These are phyloP conservation scores for Heliconius hewitsoni DNA, from an alignment of 1,140 invertebrate genomes.

Conservation along the genomic window DNA sequence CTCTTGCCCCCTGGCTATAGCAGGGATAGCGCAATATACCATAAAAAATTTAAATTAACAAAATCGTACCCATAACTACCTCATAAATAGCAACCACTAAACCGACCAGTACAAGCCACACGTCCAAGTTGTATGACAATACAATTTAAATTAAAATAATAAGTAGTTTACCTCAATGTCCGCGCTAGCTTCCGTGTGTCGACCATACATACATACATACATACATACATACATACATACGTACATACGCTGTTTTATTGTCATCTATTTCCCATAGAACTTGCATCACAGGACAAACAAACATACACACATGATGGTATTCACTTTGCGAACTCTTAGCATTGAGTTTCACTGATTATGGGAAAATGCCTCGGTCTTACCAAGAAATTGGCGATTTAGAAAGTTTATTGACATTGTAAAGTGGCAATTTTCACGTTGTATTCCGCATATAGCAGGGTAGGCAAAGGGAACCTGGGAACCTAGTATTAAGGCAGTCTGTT, in stretches of 20 bases:
- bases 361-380: not conserved
- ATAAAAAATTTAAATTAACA: not conserved
- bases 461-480: not conserved
- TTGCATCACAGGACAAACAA: not conserved
- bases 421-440: not conserved
- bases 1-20: too few relatives aligned
- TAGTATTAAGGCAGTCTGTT: not conserved
- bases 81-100: not conserved
- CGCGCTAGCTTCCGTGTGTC: slow-evolving; percentile 1
- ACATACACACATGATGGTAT: not conserved
- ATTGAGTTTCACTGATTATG: not conserved
- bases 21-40: too few relatives aligned
- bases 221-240: too few relatives aligned
- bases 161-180: not conserved
- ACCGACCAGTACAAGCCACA: not conserved
- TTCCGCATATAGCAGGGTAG: not conserved
- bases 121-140: not conserved
- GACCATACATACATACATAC: not conserved
- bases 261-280: not conserved
- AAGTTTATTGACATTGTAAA: not conserved
- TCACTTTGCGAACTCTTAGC: not conserved
- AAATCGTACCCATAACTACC: not conserved
- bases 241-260: not conserved
- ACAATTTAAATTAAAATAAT: not conserved
- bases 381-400: slow-evolving; percentile 1